Evolutionary conservation across 2,797 vertebrate species (phyloP), one percentile per base, ranked within the genome.

Genomic region (Syndactyla subalaris): DNA sequence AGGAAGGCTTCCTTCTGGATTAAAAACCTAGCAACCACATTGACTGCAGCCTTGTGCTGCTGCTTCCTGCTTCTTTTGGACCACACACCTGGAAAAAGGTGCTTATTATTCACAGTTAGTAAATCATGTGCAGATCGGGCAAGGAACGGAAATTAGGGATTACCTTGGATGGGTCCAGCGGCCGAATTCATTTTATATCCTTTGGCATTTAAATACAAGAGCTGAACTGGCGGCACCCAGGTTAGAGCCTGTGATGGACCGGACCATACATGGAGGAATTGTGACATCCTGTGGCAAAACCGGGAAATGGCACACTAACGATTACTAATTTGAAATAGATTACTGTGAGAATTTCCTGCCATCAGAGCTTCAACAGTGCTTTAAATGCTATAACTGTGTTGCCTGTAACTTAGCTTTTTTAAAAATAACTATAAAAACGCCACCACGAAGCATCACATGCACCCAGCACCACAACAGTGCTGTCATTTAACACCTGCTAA

Each of bases 261-360:
- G 29, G 19, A 36, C 36, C 62, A 8, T 26, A 38, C 3, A 8
- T 46, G 65, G 71, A 74, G 38, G 74, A 82, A 89, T 10, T 29
- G 45, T 79, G 94, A 92, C 96, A 95, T 95, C 96, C 6, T 46
- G 96, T 93, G 96, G 96, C 74, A 77, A 89, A 38, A 86, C 32
- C 10, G 21, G 29, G 80, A 88, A 92, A 89, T 30, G 41, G 23
- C 85, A 76, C 3, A 2, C 15, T 36, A 80, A 67, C 2, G 0
- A 45, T 55, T 32, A 41, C 48, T 23, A 5, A 52, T 45, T 80
- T 67, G 36, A 65, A 83, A 58, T 1, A 4, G 6, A 32, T 62
- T 22, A 38, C 11, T 63, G 87, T 14, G 30, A 36, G 20, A 45
- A 66, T 63, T 92, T 81, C 52, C 3, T 6, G 41, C 27, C 58